Evolutionary conservation across 2,888 invertebrate species (phyloP).

Genomic region (Phalangium opilio): DNA sequence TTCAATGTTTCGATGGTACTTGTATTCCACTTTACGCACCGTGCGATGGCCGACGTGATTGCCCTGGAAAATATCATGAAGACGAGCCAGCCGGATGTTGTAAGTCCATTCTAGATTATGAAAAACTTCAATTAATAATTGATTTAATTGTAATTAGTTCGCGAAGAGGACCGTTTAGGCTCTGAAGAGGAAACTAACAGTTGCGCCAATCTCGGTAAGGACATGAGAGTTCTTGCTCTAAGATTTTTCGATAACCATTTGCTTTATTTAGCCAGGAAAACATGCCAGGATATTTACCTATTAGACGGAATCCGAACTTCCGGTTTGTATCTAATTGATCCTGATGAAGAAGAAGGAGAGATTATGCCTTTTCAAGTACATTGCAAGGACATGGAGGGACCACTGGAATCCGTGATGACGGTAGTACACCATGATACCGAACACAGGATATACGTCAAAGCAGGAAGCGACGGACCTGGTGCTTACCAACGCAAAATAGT

Average conservation of each 20-base stretch:
- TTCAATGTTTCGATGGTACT: conserved; percentile 25
- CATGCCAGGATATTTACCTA: conserved; percentile 19
- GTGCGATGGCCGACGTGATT: conserved; percentile 24
- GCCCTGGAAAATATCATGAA: conserved; percentile 25
- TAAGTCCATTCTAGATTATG: conserved; percentile 6
- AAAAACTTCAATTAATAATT: too few relatives aligned
- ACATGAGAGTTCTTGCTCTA: too few relatives aligned
- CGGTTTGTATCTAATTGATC: conserved; percentile 21
- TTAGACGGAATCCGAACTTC: conserved; percentile 18
- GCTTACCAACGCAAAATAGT: conserved; percentile 19
- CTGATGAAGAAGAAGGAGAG: conserved; percentile 18
- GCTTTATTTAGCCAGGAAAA: conserved; percentile 11
- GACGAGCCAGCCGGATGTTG: conserved; percentile 22
- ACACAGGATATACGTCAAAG: conserved; percentile 21
- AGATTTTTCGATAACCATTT: too few relatives aligned
- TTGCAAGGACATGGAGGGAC: conserved; percentile 15
- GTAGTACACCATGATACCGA: conserved; percentile 24
- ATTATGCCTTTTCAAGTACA: conserved; percentile 20
- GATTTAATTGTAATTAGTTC: too few relatives aligned
- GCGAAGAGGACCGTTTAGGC: conserved; percentile 13
- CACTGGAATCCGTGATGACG: conserved; percentile 15
- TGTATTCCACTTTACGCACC: conserved; percentile 25
- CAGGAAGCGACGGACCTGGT: conserved; percentile 19
- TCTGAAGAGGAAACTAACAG: conserved; percentile 12
- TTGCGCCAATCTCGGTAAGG: conserved; percentile 17